Evolutionary conservation across 2,888 invertebrate species (phyloP).

Genomic region (Scrobipalpa atriplicella): DNA sequence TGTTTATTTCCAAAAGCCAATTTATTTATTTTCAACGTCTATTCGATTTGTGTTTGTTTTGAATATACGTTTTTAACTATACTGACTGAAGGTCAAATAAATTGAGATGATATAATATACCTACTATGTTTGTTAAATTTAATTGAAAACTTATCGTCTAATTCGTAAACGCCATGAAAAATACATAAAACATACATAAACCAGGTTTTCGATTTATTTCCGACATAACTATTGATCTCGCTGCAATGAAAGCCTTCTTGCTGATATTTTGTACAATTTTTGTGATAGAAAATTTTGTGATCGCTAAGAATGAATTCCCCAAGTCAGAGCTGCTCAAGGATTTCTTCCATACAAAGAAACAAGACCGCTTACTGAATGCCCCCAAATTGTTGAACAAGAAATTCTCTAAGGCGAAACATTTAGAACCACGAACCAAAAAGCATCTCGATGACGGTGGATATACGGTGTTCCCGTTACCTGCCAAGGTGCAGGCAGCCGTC

Average conservation of each 20-base stretch:
- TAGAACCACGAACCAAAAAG: background rate
- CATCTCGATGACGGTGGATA: constrained; percentile 40
- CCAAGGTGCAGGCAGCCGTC: constrained; percentile 18
- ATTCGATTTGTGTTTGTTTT: background rate
- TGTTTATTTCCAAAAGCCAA: too few species aligned
- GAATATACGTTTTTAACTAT: background rate
- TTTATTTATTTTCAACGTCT: too few species aligned
- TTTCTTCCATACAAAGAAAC: constrained; percentile 46
- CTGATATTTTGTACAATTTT: constrained; percentile 41
- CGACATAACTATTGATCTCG: constrained; percentile 8
- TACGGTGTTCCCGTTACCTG: constrained; percentile 52
- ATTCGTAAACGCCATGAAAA: constrained; percentile 41
- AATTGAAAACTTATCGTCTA: constrained; percentile 47
- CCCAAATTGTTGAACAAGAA: constrained; percentile 51
- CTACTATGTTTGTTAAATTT: constrained; percentile 34
- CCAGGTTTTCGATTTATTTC: constrained; percentile 15
- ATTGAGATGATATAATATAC: background rate
- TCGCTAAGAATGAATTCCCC: constrained; percentile 32
- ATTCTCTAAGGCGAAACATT: constrained; percentile 5
- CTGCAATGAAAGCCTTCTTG: constrained; percentile 50
- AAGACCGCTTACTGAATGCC: background rate
- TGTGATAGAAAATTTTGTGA: constrained; percentile 37
- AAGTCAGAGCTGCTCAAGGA: constrained; percentile 32
- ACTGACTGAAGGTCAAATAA: constrained; percentile 12
- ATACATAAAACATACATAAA: constrained; percentile 45